phyloP scores from a whole-genome alignment of 2,888 invertebrate genomes.

The Eupithecia pulchellata region DNA sequence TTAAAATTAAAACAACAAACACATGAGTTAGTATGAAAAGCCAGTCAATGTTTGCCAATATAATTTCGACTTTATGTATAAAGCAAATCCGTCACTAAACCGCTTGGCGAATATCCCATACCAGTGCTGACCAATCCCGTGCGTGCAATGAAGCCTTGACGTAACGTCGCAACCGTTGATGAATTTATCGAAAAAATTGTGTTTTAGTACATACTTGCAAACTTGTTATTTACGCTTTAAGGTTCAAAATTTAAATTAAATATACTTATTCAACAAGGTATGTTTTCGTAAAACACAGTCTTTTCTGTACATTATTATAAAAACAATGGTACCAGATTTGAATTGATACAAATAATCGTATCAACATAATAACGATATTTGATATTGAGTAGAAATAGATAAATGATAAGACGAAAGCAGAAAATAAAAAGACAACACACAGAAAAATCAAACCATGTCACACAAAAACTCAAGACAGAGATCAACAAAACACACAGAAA shows the following conservation, averaged over 20 bases:
- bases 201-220: constrained; percentile 1
- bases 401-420: constrained; percentile 14
- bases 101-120: constrained; percentile 59
- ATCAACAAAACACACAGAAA: neutral
- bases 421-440: constrained; percentile 20
- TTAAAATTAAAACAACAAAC: constrained; percentile 26
- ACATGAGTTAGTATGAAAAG: constrained; percentile 37
- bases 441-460: constrained; percentile 16
- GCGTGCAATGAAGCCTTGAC: constrained; percentile 67
- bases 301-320: neutral
- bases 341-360: neutral
- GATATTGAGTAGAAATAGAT: neutral
- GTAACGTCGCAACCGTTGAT: constrained; percentile 41
- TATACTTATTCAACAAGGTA: neutral
- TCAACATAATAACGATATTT: neutral
- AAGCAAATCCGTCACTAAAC: constrained; percentile 65
- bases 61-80: constrained; percentile 42
- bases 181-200: constrained; percentile 26
- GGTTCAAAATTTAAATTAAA: neutral
- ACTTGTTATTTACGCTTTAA: neutral
- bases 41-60: constrained; percentile 36
- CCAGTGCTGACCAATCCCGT: constrained; percentile 60
- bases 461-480: constrained; percentile 7
- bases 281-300: neutral
- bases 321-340: neutral